Percentiles rank a stretch among this genome's conserved stretches.
Conservation (phyloP, 2,888 invertebrate genomes). For the Drosophila flavopinicola region DNA sequence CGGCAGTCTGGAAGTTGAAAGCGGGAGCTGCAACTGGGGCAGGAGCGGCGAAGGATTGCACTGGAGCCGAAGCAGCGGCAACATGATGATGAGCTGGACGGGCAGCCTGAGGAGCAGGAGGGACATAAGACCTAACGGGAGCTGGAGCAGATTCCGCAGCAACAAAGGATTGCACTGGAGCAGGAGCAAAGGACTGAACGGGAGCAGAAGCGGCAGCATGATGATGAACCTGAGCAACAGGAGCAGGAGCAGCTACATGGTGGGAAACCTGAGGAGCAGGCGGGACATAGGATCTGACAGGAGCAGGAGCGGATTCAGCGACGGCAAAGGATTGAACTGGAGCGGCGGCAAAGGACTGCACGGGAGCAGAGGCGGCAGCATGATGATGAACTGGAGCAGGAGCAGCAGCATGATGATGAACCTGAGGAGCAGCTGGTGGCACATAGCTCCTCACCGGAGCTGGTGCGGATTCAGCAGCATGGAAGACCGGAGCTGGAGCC, state of each 20-base stretch:
- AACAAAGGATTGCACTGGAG: constrained; percentile 26
- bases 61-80: background rate
- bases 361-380: constrained; percentile 5
- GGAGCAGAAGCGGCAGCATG: constrained; percentile 45
- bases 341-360: constrained; percentile 17
- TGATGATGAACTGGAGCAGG: constrained; percentile 41
- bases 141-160: constrained; percentile 54
- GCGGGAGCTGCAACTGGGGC: constrained; percentile 5
- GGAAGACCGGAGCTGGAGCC: constrained; percentile 15
- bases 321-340: constrained; percentile 12
- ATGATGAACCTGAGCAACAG: constrained; percentile 17
- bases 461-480: constrained; percentile 27
- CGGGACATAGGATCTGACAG: constrained; percentile 40
- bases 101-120: background rate
- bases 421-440: constrained; percentile 33
- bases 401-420: constrained; percentile 3
- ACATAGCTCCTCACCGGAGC: constrained; percentile 41
- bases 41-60: constrained; percentile 3
- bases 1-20: constrained; percentile 6
- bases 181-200: constrained; percentile 15
- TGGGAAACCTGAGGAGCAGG: constrained; percentile 32
- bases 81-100: background rate
- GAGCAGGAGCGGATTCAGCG: constrained; percentile 36
- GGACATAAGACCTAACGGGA: constrained; percentile 2
- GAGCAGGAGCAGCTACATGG: constrained; percentile 15